Conservation (phyloP, 1,140 invertebrate genomes). For the Pseudomyrmex cubaensis region DNA sequence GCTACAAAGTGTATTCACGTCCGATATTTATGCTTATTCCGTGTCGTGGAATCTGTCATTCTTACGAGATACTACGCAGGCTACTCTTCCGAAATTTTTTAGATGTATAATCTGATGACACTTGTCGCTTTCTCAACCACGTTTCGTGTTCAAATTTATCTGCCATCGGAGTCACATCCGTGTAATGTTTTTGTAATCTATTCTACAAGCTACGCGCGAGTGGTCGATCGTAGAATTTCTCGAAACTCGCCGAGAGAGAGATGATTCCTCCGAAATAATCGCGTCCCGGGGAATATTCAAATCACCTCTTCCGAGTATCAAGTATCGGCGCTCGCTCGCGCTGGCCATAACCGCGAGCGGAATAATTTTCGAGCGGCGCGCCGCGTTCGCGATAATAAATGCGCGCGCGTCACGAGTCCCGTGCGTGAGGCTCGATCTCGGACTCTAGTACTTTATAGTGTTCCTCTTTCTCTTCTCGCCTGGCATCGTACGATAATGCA, state of each 20-base stretch:
- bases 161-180: neutral
- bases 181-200: neutral
- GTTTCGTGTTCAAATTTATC: conserved; percentile 30
- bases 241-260: neutral
- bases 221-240: conserved; percentile 5
- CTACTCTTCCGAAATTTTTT: neutral
- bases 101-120: conserved; percentile 19
- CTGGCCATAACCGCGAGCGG: conserved; percentile 41
- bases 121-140: conserved; percentile 23
- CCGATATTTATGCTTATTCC: too few relatives aligned
- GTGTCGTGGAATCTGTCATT: neutral
- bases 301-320: conserved; percentile 48
- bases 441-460: conserved; percentile 65
- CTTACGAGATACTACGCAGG: neutral
- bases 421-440: conserved; percentile 70
- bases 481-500: conserved; percentile 68
- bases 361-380: conserved; percentile 46
- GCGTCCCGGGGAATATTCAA: conserved; percentile 31
- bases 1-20: neutral
- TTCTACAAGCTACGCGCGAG: neutral
- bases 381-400: conserved; percentile 67
- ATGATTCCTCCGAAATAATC: conserved; percentile 36
- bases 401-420: conserved; percentile 66
- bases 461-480: conserved; percentile 47
- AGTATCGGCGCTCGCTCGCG: conserved; percentile 49